Evolutionary conservation across 1,140 invertebrate species (phyloP).

Genomic region (Papilio dardanus): DNA sequence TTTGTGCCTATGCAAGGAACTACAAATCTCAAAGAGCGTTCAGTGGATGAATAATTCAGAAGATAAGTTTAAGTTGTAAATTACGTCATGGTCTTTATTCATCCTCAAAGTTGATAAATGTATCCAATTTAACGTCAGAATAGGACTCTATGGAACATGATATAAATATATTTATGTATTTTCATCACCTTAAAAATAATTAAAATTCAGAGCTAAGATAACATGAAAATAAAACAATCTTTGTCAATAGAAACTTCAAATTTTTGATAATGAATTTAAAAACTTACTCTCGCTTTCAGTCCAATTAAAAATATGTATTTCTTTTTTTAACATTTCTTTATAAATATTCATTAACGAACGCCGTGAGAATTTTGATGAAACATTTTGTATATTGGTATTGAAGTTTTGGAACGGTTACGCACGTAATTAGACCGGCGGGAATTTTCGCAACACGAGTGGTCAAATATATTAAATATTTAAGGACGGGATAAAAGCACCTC

Average conservation of each 20-base stretch:
- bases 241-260: no score
- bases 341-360: not conserved
- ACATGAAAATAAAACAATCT: no score
- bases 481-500: constrained; percentile 25
- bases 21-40: not conserved
- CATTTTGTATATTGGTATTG: constrained; percentile 8
- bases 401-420: constrained; percentile 16
- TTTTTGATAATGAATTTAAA: no score
- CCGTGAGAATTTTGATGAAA: constrained; percentile 12
- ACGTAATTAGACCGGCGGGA: constrained; percentile 21
- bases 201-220: no score
- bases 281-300: no score
- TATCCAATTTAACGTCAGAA: not conserved
- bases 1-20: not conserved
- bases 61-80: constrained; percentile 12
- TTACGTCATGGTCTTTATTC: not conserved
- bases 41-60: not conserved
- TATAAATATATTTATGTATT: no score
- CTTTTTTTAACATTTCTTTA: not conserved
- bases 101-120: not conserved
- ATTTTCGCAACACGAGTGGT: constrained; percentile 21
- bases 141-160: not conserved
- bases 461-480: constrained; percentile 25
- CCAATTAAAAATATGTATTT: not conserved
- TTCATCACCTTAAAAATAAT: no score